phyloP scores from a whole-genome alignment of 35 echinoderm and acorn worm species.

The Anneissia japonica region DNA sequence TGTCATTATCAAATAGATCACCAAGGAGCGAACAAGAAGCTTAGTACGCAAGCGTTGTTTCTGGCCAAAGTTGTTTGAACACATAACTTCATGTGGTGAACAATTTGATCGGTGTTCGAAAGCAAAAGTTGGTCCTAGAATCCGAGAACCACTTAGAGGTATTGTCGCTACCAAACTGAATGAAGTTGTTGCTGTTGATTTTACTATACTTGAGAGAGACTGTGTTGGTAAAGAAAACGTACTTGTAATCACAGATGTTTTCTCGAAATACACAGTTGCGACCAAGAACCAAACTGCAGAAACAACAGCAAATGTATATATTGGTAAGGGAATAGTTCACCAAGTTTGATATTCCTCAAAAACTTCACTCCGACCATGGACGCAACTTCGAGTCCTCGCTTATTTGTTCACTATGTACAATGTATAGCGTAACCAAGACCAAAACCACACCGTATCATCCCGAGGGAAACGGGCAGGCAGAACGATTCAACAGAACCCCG shows the following conservation, averaged over 20 bases:
- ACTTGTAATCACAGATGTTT: conserved; percentile 7
- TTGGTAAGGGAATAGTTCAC: no score
- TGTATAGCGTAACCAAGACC: no score
- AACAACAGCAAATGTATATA: no score
- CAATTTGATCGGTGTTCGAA: conserved; percentile 1
- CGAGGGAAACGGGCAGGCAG: no score
- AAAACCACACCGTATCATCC: no score
- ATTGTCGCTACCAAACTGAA: background rate
- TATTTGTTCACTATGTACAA: no score
- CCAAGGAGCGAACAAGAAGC: background rate
- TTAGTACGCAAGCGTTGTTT: conserved; percentile 1
- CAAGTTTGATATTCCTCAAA: no score
- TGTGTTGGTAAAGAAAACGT: conserved; percentile 5
- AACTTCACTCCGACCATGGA: no score
- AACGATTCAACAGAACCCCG: no score
- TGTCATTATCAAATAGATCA: background rate
- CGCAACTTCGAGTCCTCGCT: no score
- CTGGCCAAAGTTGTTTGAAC: background rate
- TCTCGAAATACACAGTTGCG: no score
- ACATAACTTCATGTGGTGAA: background rate
- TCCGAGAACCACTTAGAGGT: conserved; percentile 3
- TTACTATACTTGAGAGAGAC: conserved; percentile 1
- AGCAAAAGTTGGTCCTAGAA: background rate
- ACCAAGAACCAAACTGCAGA: no score
- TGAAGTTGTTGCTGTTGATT: conserved; percentile 20